phyloP scores from a whole-genome alignment of 1,140 invertebrate species.

The Melipona quadrifasciata region DNA sequence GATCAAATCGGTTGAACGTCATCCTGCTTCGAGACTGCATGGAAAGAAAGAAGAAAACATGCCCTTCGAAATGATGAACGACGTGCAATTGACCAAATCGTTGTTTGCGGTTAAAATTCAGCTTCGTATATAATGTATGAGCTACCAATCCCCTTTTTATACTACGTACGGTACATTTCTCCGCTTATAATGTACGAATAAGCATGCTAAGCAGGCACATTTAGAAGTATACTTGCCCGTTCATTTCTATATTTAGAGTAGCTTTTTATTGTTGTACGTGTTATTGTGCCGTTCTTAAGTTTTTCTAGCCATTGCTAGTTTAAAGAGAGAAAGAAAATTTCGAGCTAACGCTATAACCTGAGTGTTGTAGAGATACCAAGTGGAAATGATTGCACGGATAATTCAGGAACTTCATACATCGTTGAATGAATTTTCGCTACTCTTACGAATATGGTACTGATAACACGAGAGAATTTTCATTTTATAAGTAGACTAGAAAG shows the following conservation, averaged over 20 bases:
- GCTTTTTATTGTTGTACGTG: conserved; percentile 66
- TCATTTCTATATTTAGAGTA: conserved; percentile 77
- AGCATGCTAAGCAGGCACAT: conserved; percentile 20
- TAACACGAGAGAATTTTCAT: background rate
- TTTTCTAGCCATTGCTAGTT: background rate
- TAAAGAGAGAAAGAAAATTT: background rate
- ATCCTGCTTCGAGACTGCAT: background rate
- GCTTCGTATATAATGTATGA: conserved; percentile 33
- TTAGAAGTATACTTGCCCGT: conserved; percentile 55
- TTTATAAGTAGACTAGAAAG: background rate
- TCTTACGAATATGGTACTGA: background rate
- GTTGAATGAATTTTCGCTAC: background rate
- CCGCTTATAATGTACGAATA: background rate
- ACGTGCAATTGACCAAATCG: background rate
- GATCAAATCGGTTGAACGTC: conserved; percentile 8
- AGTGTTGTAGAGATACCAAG: background rate
- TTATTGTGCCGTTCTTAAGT: background rate
- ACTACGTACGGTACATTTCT: background rate
- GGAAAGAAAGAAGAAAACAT: background rate
- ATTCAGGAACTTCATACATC: background rate
- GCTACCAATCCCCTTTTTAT: background rate
- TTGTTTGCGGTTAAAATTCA: conserved; percentile 22
- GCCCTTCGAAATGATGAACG: conserved; percentile 1
- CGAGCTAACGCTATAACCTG: background rate
- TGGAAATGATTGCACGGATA: background rate